These are phyloP conservation scores for Castor canadensis DNA, from an alignment of 2,113 vertebrate genomes.

Conservation along the genomic window DNA sequence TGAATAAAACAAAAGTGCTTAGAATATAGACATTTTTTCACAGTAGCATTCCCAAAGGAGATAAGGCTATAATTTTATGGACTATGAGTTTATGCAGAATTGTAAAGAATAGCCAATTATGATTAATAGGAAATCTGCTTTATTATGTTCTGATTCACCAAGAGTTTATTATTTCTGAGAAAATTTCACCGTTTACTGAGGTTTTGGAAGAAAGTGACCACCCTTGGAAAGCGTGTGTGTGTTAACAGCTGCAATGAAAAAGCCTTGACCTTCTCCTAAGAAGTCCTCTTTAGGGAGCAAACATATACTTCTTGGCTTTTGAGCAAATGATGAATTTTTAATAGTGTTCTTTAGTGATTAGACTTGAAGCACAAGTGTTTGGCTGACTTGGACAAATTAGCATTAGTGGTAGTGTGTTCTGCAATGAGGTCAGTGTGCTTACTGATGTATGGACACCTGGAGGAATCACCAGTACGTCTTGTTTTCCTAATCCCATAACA, in stretches of 20 bases:
- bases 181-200: not conserved
- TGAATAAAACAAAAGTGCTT: constrained; percentile 2
- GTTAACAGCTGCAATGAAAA: not conserved
- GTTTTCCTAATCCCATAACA: not conserved
- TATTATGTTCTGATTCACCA: constrained; percentile 28
- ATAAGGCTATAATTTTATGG: not conserved
- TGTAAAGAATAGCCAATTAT: constrained; percentile 8
- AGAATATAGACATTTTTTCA: not conserved
- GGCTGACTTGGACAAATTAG: not conserved
- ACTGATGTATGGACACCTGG: not conserved
- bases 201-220: not conserved
- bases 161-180: not conserved
- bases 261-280: not conserved
- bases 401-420: not conserved
- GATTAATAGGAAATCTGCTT: constrained; percentile 16
- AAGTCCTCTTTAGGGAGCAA: not conserved
- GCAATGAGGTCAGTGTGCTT: not conserved
- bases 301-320: not conserved
- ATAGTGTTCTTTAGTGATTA: not conserved
- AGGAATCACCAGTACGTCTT: not conserved
- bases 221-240: not conserved
- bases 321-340: not conserved
- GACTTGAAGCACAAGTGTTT: not conserved
- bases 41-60: not conserved
- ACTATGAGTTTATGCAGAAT: not conserved